Evolutionary conservation across 2,113 vertebrate species (phyloP).

Genomic region (Halichoerus grypus): DNA sequence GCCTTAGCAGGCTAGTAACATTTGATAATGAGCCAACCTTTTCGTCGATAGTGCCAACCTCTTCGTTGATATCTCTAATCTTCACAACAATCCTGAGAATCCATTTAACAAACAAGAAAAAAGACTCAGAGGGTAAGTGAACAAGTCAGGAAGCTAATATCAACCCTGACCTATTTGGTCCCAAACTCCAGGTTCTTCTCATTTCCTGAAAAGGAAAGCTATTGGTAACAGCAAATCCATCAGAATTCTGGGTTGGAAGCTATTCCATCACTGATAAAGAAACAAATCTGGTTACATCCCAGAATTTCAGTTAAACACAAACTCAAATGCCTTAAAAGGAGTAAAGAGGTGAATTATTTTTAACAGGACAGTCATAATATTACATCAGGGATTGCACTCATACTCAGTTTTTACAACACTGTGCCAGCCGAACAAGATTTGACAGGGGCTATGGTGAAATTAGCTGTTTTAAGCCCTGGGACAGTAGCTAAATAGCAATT

Average conservation of each 20-base stretch:
- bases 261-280: background rate
- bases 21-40: background rate
- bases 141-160: background rate
- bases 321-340: slow-evolving; percentile 18
- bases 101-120: background rate
- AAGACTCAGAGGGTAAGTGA: background rate
- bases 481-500: background rate
- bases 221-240: background rate
- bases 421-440: background rate
- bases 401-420: background rate
- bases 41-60: background rate
- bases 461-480: background rate
- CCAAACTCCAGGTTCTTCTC: background rate
- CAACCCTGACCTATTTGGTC: background rate
- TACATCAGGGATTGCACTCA: background rate
- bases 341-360: background rate
- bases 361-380: background rate
- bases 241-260: background rate
- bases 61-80: background rate
- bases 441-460: background rate
- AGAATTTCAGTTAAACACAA: slow-evolving; percentile 39
- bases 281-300: background rate
- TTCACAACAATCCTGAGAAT: background rate
- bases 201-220: background rate
- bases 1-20: background rate